A percentile compares a stretch with the other conserved stretches of the same genome.
Conservation (phyloP, 2,113 vertebrate genomes). For the Pelodiscus sinensis region DNA sequence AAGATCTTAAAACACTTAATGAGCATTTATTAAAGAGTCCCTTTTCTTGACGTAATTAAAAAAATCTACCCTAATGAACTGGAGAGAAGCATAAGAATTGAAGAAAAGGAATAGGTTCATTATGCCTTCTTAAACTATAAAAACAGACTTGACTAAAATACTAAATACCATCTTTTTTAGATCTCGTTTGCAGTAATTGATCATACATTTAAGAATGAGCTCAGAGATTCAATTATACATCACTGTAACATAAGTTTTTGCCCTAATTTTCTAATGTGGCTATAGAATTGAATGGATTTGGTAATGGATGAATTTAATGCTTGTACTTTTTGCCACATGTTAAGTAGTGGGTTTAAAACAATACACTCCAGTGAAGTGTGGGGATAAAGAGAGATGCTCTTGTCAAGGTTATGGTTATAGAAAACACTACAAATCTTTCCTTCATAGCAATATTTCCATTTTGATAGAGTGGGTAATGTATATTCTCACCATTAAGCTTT, state of each 20-base stretch:
- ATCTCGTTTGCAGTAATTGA: background rate
- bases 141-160: background rate
- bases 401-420: background rate
- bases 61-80: background rate
- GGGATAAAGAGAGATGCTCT: background rate
- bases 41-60: background rate
- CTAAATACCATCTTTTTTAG: background rate
- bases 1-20: background rate
- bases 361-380: background rate
- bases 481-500: background rate
- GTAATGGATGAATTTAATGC: background rate
- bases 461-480: background rate
- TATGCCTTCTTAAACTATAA: background rate
- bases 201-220: background rate
- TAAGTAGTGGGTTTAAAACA: too few species aligned
- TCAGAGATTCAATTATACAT: background rate
- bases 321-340: too few species aligned
- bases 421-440: conserved; percentile 17
- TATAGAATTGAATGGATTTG: background rate
- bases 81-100: background rate
- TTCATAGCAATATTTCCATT: background rate
- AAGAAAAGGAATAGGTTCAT: rapidly evolving
- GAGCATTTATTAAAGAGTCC: background rate
- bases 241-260: background rate
- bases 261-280: background rate